Percentiles rank a stretch among this genome's conserved stretches.
phyloP scores from a whole-genome alignment of 2,113 vertebrate species.

The Marcusenius ussheri region DNA sequence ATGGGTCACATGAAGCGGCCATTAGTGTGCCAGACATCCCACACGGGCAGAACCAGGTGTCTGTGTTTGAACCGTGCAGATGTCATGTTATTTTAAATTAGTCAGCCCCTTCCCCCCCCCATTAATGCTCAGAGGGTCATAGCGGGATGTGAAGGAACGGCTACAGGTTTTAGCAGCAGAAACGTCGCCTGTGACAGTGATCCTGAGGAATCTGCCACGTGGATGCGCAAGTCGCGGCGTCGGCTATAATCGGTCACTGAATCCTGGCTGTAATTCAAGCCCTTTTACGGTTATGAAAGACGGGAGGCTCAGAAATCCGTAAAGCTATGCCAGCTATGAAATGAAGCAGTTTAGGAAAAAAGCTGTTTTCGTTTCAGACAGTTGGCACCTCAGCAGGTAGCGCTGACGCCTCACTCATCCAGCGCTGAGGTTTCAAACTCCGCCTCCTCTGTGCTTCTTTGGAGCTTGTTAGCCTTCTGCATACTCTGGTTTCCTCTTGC shows the following conservation, averaged over 20 bases:
- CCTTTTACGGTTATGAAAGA: background rate
- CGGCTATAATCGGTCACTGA: background rate
- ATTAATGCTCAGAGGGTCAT: background rate
- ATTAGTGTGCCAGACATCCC: background rate
- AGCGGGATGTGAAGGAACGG: background rate
- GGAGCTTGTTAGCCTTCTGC: background rate
- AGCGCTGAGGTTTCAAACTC: background rate
- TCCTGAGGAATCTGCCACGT: background rate
- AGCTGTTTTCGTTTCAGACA: background rate
- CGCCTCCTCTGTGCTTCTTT: background rate
- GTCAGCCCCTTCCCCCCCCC: background rate
- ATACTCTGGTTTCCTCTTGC: background rate
- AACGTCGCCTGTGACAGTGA: background rate
- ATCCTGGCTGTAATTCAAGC: background rate
- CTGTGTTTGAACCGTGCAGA: background rate
- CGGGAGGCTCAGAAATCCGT: background rate
- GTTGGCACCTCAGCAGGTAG: background rate
- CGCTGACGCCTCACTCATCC: background rate
- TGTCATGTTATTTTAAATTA: background rate
- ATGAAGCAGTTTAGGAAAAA: background rate
- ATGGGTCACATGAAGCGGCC: background rate
- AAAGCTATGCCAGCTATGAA: background rate
- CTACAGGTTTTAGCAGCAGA: background rate
- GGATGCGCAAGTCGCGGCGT: background rate
- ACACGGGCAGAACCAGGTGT: background rate